phyloP scores from a whole-genome alignment of 2,797 vertebrate species.

The Cheirogaleus major region DNA sequence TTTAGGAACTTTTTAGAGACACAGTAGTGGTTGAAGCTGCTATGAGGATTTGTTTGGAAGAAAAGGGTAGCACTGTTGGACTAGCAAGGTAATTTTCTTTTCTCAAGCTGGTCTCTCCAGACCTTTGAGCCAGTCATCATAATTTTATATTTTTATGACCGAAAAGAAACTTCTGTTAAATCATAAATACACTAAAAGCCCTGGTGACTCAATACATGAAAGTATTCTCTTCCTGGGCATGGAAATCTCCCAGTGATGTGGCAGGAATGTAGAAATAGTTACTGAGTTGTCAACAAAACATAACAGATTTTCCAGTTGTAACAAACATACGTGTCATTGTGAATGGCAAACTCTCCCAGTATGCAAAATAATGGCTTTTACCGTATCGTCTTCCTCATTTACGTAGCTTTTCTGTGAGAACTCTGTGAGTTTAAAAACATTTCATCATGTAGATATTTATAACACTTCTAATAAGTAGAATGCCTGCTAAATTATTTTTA shows the following conservation, averaged over 20 bases:
- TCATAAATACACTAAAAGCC: background rate
- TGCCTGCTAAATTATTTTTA: background rate
- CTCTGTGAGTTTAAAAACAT: background rate
- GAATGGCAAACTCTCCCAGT: background rate
- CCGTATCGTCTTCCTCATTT: background rate
- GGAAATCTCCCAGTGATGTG: background rate
- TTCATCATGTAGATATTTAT: background rate
- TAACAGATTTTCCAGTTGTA: background rate
- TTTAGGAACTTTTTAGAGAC: background rate
- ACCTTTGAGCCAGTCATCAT: background rate
- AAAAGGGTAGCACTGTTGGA: background rate
- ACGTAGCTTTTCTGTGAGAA: background rate
- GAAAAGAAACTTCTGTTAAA: constrained; percentile 17
- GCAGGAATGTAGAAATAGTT: background rate
- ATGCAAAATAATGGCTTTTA: background rate
- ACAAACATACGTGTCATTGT: background rate
- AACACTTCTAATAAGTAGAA: background rate
- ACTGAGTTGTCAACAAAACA: background rate
- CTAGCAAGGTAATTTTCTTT: background rate
- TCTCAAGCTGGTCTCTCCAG: background rate
- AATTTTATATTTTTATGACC: constrained; percentile 20
- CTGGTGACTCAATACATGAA: background rate
- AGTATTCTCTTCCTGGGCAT: background rate
- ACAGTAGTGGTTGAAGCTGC: background rate
- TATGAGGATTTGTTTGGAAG: background rate